A percentile compares a stretch with the other conserved stretches of the same genome.
phyloP scores from a whole-genome alignment of 2,797 vertebrate genomes.

The Melanotaenia pygmaea region DNA sequence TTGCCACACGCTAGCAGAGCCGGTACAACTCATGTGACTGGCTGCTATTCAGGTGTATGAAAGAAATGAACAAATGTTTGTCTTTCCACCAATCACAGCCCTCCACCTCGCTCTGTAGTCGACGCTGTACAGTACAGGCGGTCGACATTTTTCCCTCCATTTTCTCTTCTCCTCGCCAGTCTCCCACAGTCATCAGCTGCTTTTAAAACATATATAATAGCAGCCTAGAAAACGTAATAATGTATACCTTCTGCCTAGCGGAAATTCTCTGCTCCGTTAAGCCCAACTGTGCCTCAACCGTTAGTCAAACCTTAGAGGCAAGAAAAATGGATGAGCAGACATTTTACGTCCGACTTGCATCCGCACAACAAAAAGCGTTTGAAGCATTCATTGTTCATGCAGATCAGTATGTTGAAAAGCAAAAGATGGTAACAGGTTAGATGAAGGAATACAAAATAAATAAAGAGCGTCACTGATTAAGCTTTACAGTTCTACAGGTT shows the following conservation, averaged over 20 bases:
- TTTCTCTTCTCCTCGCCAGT: constrained; percentile 45
- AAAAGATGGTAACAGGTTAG: constrained; percentile 18
- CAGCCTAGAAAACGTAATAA: not conserved
- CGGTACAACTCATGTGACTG: constrained; percentile 75
- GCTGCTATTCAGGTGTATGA: constrained; percentile 79
- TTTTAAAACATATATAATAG: constrained; percentile 10
- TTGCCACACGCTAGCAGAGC: constrained; percentile 29
- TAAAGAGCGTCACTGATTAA: constrained; percentile 17
- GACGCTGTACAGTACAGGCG: constrained; percentile 59
- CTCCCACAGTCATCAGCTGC: constrained; percentile 4
- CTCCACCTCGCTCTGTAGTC: constrained; percentile 78
- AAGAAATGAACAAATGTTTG: constrained; percentile 81
- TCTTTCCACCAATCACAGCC: constrained; percentile 82
- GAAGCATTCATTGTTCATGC: constrained; percentile 41
- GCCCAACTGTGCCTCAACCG: constrained; percentile 43
- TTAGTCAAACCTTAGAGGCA: constrained; percentile 46
- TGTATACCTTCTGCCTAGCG: not conserved
- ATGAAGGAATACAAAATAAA: not conserved
- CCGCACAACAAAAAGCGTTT: constrained; percentile 17
- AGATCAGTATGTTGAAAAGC: constrained; percentile 45
- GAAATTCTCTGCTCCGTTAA: constrained; percentile 35
- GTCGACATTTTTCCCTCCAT: constrained; percentile 82
- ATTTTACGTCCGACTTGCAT: constrained; percentile 67
- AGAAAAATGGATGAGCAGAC: constrained; percentile 70
- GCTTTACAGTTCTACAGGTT: constrained; percentile 60